phyloP scores from a whole-genome alignment of 2,888 invertebrate species.

The Drosophila niveifrons region DNA sequence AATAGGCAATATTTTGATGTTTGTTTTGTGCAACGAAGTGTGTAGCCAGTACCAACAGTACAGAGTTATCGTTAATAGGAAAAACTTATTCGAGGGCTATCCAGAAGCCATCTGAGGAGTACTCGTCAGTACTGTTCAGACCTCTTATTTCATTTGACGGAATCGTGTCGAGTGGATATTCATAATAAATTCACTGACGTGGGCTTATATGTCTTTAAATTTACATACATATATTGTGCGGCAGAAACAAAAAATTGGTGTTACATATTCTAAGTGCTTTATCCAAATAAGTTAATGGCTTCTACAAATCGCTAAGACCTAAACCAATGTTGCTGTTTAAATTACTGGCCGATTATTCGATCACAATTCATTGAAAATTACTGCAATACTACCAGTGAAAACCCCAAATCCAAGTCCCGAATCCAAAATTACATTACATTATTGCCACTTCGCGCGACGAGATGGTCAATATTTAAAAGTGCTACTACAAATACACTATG shows the following conservation, averaged over 20 bases:
- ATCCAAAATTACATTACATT: conserved; percentile 17
- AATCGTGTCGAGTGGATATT: conserved; percentile 86
- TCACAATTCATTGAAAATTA: conserved; percentile 20
- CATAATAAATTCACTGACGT: conserved; percentile 85
- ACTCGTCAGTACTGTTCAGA: conserved; percentile 86
- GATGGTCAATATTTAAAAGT: conserved; percentile 24
- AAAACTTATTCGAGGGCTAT: conserved; percentile 86
- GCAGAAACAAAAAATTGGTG: conserved; percentile 72
- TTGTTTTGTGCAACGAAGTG: conserved; percentile 77
- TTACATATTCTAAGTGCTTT: conserved; percentile 73
- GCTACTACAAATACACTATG: conserved; percentile 43
- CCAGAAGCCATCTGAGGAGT: conserved; percentile 86
- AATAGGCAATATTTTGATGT: conserved; percentile 77
- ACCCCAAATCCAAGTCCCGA: conserved; percentile 14
- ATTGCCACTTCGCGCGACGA: conserved; percentile 4
- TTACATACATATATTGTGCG: conserved; percentile 78
- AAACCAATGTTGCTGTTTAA: conserved; percentile 41
- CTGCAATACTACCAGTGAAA: conserved; percentile 30
- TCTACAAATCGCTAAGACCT: conserved; percentile 45
- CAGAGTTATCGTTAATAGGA: conserved; percentile 83
- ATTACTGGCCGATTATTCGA: conserved; percentile 25
- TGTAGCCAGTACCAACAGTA: conserved; percentile 79
- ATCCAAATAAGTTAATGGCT: conserved; percentile 62
- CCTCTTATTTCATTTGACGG: conserved; percentile 86
- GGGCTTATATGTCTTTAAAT: conserved; percentile 83